Conservation (phyloP, 2,888 invertebrate species). For the Epinotia nisella region DNA sequence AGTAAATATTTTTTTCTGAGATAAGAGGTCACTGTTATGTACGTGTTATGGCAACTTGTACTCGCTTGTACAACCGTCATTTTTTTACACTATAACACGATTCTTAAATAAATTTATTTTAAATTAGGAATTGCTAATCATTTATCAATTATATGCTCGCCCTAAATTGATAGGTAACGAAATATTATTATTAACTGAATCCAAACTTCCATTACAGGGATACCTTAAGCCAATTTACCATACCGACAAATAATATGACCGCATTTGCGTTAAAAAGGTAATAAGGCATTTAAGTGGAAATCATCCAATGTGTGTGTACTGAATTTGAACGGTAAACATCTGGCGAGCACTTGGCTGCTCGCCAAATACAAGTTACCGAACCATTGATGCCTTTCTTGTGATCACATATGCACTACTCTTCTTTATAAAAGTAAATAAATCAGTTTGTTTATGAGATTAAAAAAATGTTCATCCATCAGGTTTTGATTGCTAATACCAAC, state of each 20-base stretch:
- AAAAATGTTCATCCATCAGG: too few relatives aligned
- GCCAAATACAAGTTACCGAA: slow-evolving; percentile 52
- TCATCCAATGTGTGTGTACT: slow-evolving; percentile 45
- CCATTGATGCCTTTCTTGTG: slow-evolving; percentile 47
- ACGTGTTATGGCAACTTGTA: too few relatives aligned
- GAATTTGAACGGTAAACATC: slow-evolving; percentile 51
- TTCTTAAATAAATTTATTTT: too few relatives aligned
- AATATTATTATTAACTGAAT: too few relatives aligned
- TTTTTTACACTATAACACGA: too few relatives aligned
- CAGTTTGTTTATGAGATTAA: neutral
- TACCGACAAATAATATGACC: neutral
- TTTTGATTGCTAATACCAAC: too few relatives aligned
- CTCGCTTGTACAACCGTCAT: too few relatives aligned
- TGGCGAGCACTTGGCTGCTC: slow-evolving; percentile 49
- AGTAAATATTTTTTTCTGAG: too few relatives aligned
- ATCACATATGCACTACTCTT: slow-evolving; percentile 3
- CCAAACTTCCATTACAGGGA: neutral
- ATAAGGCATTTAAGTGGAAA: slow-evolving; percentile 29
- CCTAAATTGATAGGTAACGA: too few relatives aligned
- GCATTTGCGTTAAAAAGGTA: slow-evolving; percentile 4
- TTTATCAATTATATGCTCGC: too few relatives aligned
- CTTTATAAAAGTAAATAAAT: neutral
- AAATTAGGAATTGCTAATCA: too few relatives aligned
- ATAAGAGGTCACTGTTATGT: too few relatives aligned
- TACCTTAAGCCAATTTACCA: neutral